phyloP scores from a whole-genome alignment of 2,113 vertebrate species.

The Hassar affinis region DNA sequence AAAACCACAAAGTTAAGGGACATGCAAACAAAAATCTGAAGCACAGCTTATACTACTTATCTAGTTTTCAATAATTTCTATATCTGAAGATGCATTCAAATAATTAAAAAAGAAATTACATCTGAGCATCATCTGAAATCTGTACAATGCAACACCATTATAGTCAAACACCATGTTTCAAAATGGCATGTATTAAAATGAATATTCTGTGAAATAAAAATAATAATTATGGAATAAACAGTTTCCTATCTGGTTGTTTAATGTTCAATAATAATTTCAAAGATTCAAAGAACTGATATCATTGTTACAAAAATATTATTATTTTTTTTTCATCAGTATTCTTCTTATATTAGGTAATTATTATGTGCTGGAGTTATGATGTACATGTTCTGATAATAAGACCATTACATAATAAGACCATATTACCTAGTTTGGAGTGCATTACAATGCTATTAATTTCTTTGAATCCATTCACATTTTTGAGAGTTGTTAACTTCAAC shows the following conservation, averaged over 20 bases:
- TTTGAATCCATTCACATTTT: conserved; percentile 38
- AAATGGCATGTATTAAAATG: background rate
- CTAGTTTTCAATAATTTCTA: background rate
- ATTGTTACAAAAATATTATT: background rate
- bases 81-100: background rate
- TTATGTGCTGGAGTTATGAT: background rate
- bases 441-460: conserved; percentile 47
- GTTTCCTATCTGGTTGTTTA: background rate
- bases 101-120: background rate
- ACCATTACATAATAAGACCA: background rate
- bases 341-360: background rate
- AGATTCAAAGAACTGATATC: background rate
- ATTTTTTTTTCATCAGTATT: background rate
- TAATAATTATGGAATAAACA: background rate
- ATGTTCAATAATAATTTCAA: background rate
- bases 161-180: background rate
- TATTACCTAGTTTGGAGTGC: background rate
- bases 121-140: background rate
- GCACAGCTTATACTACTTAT: background rate
- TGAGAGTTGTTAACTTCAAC: conserved; percentile 62
- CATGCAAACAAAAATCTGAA: background rate
- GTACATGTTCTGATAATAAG: background rate
- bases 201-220: background rate
- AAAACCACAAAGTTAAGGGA: background rate
- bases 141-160: background rate